Base-by-base conservation (phyloP, 2,888 invertebrate genomes). In the Chloromyia formosa region DNA sequence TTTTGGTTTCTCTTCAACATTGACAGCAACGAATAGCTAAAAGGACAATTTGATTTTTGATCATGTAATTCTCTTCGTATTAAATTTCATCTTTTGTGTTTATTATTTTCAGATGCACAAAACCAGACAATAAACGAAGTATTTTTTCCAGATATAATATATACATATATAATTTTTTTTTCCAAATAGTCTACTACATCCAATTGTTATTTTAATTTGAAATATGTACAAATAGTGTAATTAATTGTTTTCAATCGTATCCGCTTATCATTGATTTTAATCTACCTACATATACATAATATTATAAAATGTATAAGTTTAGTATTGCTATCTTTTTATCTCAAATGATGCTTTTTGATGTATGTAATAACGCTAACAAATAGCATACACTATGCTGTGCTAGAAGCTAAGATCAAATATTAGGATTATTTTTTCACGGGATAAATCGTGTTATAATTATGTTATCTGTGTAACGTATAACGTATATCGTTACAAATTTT, bases 181-280 rank as follows among this genome's bases (percentile, higher is more conserved):
- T 10, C 56, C 27, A 35, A 56, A 61, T 61, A 61, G 61, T 61
- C 61, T 61, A 61, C 61, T 61, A 61, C 61, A 61, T 61, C 61
- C 61, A 61, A 61, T 61, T 27, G 35, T 61, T 27, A 20, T 61
- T 61, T 61, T 61, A 14, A 61, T 61, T 61, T 61, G 10, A 20
- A 49, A 49, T 49, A 49, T 49, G 49, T 49, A 49, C 12, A 49
- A 49, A 49, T 49, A 49, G 2, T 49, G 12, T 49, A 49, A 49
- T 49, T n/a, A 49, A 35, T 35, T 35, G 27, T 35, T 58, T 58
- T 58, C 12, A 22, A 14, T 23, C 56, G 18, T 56, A 58, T 12
- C 12, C 16, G 20, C 58, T 58, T 22, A 35, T 58, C 3, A 58
- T 18, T 22, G 23, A 58, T 58, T 58, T 58, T 58, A 10, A 58